Base-by-base conservation (phyloP, 2,888 invertebrate genomes). In the Lagria hirta region DNA sequence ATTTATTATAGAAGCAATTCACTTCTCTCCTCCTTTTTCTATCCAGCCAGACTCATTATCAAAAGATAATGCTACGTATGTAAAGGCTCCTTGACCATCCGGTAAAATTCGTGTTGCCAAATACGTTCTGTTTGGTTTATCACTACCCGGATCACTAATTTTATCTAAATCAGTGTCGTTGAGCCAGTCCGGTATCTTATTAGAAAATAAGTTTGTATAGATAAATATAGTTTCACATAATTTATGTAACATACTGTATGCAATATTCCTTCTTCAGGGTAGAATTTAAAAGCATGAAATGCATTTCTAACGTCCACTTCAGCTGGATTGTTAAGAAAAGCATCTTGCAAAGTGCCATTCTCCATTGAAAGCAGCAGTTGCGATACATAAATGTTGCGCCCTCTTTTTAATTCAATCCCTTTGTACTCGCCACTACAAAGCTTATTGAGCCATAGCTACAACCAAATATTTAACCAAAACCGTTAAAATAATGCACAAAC, bases 101-200 rank as follows among this genome's bases (percentile, higher is more conserved):
- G 73, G 73, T 40, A 75, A 57, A 3, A 67, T 65, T 43, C 72
- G 61, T 3, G 74, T 72, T 2, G 75, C 75, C n/a, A 74, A 60
- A 57, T 74, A 74, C 1, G 73, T 74, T 46, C 74, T 59, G 18
- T 73, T 74, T 34, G 68, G 64, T 12, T 58, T 62, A 15, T 57
- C 53, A 33, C 58, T 54, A 28, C 58, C 64, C 8, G 64, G 62
- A 2, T 48, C 46, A 2, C 47, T 37, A 2, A 30, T 28, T 2
- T 53, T 27, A 3, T 48, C 44, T 13, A 49, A 55, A 4, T 58
- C 57, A 3, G 54, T 54, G 17, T 71, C 69, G 27, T 65, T 54
- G 15, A 71, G 46, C 71, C 71, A 72, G 1, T 47, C 60, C 5
- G 69, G 69, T 18, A 40, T 50, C 58, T 60, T 51, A 8, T 5